Percentiles rank a stretch among this genome's conserved stretches.
Evolutionary conservation across 2,888 invertebrate genomes (phyloP).

Genomic region (Pherbina coryleti): DNA sequence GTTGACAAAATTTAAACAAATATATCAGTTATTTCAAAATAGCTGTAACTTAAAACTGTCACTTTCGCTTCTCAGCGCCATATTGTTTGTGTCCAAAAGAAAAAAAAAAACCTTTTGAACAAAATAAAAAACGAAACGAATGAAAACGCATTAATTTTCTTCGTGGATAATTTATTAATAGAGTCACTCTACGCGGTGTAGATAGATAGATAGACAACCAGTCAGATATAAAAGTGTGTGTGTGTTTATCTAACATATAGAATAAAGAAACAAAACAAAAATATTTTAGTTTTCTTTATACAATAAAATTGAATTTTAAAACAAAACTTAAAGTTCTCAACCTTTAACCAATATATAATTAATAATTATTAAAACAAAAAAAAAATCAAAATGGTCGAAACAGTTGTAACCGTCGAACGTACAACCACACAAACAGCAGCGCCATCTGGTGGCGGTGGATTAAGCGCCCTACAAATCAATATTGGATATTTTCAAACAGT

Average conservation of each 20-base stretch:
- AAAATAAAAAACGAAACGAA: not conserved
- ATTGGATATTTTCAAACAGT: conserved; percentile 83
- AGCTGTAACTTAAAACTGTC: no score
- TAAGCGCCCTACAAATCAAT: conserved; percentile 83
- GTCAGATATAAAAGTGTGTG: not conserved
- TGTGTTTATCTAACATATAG: not conserved
- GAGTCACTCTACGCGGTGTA: conserved; percentile 1
- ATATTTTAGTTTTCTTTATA: not conserved
- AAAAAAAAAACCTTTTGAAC: no score
- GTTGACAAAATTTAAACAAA: not conserved
- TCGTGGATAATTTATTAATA: conserved; percentile 17
- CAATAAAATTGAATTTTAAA: not conserved
- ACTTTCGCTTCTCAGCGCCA: no score
- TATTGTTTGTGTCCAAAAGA: no score
- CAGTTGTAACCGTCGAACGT: conserved; percentile 84
- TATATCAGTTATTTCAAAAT: no score
- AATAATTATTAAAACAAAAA: conserved; percentile 28
- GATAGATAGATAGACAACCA: not conserved
- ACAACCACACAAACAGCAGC: conserved; percentile 69
- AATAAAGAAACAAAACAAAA: not conserved
- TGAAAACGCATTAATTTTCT: not conserved
- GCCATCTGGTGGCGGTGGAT: conserved; percentile 65
- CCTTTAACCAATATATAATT: not conserved
- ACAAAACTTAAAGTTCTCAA: not conserved
- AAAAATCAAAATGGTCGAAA: conserved; percentile 81